Percentiles rank a stretch among this genome's conserved stretches.
phyloP scores from a whole-genome alignment of 2,797 vertebrate genomes.

The Odontamblyopus lacepedii region DNA sequence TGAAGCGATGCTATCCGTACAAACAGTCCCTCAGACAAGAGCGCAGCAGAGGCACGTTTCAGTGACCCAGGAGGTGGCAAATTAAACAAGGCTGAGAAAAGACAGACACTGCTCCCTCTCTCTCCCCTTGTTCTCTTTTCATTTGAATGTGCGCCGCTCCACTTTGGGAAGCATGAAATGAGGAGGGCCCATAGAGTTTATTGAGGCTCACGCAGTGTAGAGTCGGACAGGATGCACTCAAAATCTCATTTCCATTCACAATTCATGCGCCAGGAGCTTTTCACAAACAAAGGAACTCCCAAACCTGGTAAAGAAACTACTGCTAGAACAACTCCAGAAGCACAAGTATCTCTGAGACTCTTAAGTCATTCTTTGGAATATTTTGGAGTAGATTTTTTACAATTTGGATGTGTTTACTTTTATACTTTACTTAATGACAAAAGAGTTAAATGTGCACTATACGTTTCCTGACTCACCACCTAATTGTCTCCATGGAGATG shows the following conservation, averaged over 20 bases:
- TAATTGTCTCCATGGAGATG: no score
- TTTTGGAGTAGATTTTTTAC: not conserved
- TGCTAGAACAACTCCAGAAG: conserved; percentile 1
- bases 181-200: conserved; percentile 58
- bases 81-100: conserved; percentile 64
- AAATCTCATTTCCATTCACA: conserved; percentile 63
- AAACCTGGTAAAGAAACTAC: conserved; percentile 24
- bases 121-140: conserved; percentile 58
- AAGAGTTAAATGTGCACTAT: no score
- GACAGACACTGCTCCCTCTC: conserved; percentile 44
- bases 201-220: conserved; percentile 52
- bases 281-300: conserved; percentile 26
- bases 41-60: conserved; percentile 48
- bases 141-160: conserved; percentile 65
- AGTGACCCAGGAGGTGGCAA: conserved; percentile 62
- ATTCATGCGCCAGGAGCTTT: conserved; percentile 42
- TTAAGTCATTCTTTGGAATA: not conserved
- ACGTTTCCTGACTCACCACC: no score
- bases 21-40: conserved; percentile 53
- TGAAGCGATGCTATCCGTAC: conserved; percentile 43
- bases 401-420: no score
- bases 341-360: not conserved
- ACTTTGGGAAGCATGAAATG: conserved; percentile 72
- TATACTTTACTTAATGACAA: no score
- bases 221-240: conserved; percentile 55